Evolutionary conservation across 92 coral and sea anemone genomes (phyloP), one percentile per base, ranked within the genome.

Genomic region (Pocillopora meandrina): DNA sequence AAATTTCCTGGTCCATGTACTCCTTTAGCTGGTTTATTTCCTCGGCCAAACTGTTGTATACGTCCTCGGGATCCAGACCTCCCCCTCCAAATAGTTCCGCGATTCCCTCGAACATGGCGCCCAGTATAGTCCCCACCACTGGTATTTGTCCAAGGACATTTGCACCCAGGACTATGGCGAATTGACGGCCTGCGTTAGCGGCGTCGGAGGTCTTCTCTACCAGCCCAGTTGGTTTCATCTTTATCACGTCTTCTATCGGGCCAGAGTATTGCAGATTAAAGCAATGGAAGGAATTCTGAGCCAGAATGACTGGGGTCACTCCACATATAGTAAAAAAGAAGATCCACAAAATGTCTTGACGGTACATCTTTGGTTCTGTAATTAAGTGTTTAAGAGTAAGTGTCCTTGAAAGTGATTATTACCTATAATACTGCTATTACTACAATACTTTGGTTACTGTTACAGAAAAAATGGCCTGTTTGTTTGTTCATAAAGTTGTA

Each of bases 1-100:
- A 73, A 74, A 79, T 79, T 19, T 65, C 56, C 55, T 79, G 83
- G 35, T 79, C 83, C 60, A 79, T 65, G 75, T 79, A 79, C 15
- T 63, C 35, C 36, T 42, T 63, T 56, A 79, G 83, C 59, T 79
- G 56, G 62, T 63, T 31, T 33, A 79, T 61, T 36, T 79, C 75
- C 18, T 8, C 12, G 57, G 31, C 13, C 72, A 65, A 65, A 14
- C n/a, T 19, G 71, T 79, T 79, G 83, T 64, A 79, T 33, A 79
- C 83, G 59, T 31, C 61, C 9, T 36, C 83, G 13, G 23, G 21
- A 16, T 21, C 56, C 11, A 58, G 8, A 19, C 73, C 75, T 36
- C 58, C 61, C 3, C 36, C 59, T 13, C 75, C 83, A 61, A 12
- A 42, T n/a, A 23, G 23, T 17, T 34, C 74, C 1, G 20, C 14